Evolutionary conservation across 2,888 invertebrate genomes (phyloP).

Genomic region (Hoplodrina ambigua): DNA sequence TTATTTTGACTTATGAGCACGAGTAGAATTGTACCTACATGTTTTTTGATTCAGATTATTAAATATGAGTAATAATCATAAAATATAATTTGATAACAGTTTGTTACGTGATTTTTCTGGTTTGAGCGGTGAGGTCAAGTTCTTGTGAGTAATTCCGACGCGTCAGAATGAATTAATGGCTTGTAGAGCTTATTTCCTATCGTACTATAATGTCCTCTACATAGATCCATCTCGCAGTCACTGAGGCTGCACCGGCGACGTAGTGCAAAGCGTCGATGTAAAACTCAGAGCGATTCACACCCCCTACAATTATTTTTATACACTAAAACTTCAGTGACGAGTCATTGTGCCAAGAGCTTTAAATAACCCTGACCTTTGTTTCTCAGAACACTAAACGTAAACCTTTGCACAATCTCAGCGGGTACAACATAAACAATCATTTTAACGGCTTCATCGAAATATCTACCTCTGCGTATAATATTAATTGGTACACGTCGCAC

Average conservation of each 20-base stretch:
- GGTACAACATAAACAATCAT: slow-evolving; percentile 51
- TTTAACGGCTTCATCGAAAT: slow-evolving; percentile 53
- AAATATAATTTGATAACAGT: slow-evolving; percentile 55
- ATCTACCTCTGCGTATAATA: slow-evolving; percentile 21
- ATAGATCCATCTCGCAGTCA: slow-evolving; percentile 71
- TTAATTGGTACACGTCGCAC: slow-evolving; percentile 54
- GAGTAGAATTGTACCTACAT: slow-evolving; percentile 51
- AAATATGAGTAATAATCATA: slow-evolving; percentile 54
- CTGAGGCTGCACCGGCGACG: slow-evolving; percentile 64
- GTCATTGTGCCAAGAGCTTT: slow-evolving; percentile 13
- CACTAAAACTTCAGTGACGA: slow-evolving; percentile 10
- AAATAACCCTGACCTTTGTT: slow-evolving; percentile 36
- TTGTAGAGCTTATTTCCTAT: slow-evolving; percentile 65
- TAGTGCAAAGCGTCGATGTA: slow-evolving; percentile 69
- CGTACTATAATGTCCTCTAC: slow-evolving; percentile 57
- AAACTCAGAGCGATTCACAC: slow-evolving; percentile 60
- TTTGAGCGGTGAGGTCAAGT: slow-evolving; percentile 44
- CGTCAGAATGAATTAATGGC: slow-evolving; percentile 34
- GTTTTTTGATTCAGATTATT: slow-evolving; percentile 55
- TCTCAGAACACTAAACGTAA: slow-evolving; percentile 40
- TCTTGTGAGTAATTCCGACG: slow-evolving; percentile 26
- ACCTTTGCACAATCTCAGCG: slow-evolving; percentile 31
- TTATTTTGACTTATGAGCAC: slow-evolving; percentile 54
- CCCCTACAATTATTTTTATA: slow-evolving; percentile 18
- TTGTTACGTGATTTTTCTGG: slow-evolving; percentile 44